Conservation (phyloP, 2,797 vertebrate genomes). For the Coreius guichenoti region DNA sequence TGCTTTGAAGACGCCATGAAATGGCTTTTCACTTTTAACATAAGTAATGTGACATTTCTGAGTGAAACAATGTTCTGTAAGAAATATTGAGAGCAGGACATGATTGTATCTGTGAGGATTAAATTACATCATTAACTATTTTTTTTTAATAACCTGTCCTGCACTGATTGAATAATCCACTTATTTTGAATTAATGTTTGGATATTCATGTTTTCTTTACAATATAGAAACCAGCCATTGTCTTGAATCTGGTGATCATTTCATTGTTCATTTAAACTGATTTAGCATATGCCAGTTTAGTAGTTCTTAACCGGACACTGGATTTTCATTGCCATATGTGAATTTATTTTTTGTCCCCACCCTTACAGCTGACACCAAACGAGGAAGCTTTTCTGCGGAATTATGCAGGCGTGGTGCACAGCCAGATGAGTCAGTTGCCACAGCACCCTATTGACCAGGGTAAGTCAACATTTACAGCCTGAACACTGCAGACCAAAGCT, state of each 20-base stretch:
- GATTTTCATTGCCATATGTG: constrained; percentile 14
- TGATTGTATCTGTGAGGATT: background rate
- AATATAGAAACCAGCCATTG: background rate
- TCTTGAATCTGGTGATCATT: background rate
- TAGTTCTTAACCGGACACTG: background rate
- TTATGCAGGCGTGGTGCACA: constrained; percentile 95
- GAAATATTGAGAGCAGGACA: background rate
- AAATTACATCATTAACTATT: background rate
- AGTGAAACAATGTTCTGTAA: background rate
- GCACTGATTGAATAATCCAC: too few species aligned
- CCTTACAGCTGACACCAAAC: constrained; percentile 88
- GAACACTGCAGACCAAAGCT: background rate
- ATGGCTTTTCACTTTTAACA: background rate
- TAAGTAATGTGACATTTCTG: background rate
- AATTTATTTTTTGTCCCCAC: background rate
- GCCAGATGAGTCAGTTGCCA: constrained; percentile 97
- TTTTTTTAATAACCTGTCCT: background rate
- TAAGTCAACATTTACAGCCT: constrained; percentile 67
- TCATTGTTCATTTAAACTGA: background rate
- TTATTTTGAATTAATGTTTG: too few species aligned
- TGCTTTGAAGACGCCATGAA: background rate
- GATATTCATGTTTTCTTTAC: background rate
- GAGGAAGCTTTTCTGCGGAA: constrained; percentile 97
- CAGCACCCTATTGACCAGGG: constrained; percentile 99
- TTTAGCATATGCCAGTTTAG: background rate